A percentile compares a stretch with the other conserved stretches of the same genome.
These are phyloP conservation scores for Buphagus erythrorhynchus DNA, from an alignment of 2,797 vertebrate species.

Conservation along the genomic window DNA sequence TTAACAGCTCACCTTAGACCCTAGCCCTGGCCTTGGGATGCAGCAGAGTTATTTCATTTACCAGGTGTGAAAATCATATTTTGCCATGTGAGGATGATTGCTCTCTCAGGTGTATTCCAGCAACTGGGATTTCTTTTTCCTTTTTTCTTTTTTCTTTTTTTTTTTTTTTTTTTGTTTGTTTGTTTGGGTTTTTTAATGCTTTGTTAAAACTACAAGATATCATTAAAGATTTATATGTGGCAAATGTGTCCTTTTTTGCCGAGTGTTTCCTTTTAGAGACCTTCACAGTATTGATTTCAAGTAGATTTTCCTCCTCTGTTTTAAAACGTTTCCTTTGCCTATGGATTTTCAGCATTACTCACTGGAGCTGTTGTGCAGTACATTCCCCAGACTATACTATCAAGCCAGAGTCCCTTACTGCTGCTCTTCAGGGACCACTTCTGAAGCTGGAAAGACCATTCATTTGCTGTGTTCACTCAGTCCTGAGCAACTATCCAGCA, in stretches of 20 bases:
- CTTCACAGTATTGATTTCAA: slow-evolving; percentile 7
- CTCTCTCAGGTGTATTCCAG: slow-evolving; percentile 51
- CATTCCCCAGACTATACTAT: neutral
- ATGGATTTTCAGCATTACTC: slow-evolving; percentile 45
- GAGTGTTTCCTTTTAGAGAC: slow-evolving; percentile 39
- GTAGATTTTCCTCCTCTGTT: slow-evolving; percentile 34
- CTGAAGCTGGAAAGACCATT: neutral
- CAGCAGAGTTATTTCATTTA: slow-evolving; percentile 69
- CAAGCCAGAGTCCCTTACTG: neutral
- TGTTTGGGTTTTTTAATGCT: neutral
- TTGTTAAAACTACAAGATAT: slow-evolving; percentile 38
- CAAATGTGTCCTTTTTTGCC: slow-evolving; percentile 31
- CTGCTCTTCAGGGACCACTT: slow-evolving; percentile 12
- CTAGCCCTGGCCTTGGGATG: slow-evolving; percentile 61
- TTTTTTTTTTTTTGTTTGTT: neutral
- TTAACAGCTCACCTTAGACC: slow-evolving; percentile 73
- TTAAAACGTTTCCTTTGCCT: slow-evolving; percentile 37
- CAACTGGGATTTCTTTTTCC: neutral
- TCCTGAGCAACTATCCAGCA: neutral
- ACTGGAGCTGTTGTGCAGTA: neutral
- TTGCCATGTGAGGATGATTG: slow-evolving; percentile 64
- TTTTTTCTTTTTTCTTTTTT: neutral
- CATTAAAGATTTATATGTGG: slow-evolving; percentile 64
- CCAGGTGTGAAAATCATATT: slow-evolving; percentile 77
- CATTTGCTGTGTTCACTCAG: neutral